These are phyloP conservation scores for Magallana ariakensis DNA, from an alignment of 1,140 invertebrate genomes.

Conservation along the genomic window DNA sequence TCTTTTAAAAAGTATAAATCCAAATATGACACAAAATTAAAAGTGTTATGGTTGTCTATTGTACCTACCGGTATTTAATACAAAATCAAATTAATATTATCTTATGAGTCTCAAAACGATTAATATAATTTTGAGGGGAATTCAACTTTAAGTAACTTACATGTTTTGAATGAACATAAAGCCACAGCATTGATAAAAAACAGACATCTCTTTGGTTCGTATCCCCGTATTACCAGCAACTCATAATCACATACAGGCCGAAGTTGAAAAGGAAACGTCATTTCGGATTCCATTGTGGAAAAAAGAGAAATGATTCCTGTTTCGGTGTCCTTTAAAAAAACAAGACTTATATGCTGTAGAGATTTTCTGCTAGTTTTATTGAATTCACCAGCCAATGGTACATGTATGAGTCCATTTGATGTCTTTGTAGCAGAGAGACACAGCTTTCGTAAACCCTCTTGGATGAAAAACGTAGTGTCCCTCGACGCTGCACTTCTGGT, in stretches of 20 bases:
- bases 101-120: too few relatives aligned
- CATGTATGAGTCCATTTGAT: neutral
- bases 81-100: too few relatives aligned
- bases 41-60: too few relatives aligned
- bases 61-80: too few relatives aligned
- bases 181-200: neutral
- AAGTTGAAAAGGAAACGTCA: conserved; percentile 22
- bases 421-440: neutral
- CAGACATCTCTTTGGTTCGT: neutral
- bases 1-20: too few relatives aligned
- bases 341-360: neutral
- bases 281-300: neutral
- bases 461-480: neutral
- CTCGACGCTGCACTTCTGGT: too few relatives aligned
- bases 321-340: neutral
- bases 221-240: neutral
- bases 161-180: conserved; percentile 1
- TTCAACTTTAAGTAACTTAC: conserved; percentile 16
- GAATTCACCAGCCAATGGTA: too few relatives aligned
- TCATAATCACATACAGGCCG: neutral
- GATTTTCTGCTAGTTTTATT: too few relatives aligned
- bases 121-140: too few relatives aligned
- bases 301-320: neutral
- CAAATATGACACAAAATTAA: too few relatives aligned
- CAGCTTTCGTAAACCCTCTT: neutral